Evolutionary conservation across 2,797 vertebrate genomes (phyloP), one percentile per base, ranked within the genome.

Genomic region (Xenops minutus): DNA sequence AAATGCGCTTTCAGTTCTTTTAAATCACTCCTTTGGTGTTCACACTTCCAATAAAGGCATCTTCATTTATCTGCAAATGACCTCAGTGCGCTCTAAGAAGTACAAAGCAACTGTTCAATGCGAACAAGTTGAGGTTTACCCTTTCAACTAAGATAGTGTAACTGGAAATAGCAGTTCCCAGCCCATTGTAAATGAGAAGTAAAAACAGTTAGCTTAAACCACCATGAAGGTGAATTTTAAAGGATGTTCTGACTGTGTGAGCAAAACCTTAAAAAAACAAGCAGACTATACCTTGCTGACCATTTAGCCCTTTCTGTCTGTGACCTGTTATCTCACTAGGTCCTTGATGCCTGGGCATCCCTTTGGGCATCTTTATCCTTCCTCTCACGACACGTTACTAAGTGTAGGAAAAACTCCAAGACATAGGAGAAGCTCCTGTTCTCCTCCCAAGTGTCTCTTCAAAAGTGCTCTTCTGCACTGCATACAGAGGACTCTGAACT

Each of bases 141-240:
- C 63, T 92, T 92, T 74, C 29, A 93, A 12, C 59, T 89, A n/a
- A 75, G 59, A 62, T 4, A 68, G 34, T 43, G 41, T 93, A 72
- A 83, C 73, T 93, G 85, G 58, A 95, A 94, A 75, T 64, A 83
- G 75, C 72, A 87, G 68, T 63, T 95, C 39, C 59, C 36, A 59
- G 32, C 71, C 59, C 22, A n/a, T 3, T 88, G 54, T 92, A 89
- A 93, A 77, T 34, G 39, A 85, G 87, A 95, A 89, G 20, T 71
- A 85, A 86, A 93, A 89, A 37, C 73, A 89, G 41, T 83, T 85
- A 83, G 41, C 46, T 91, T 79, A 92, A 89, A 79, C n/a, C 39
- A 52, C 74, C 13, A 1, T 76, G 71, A 89, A 93, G 78, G 87
- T 91, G 52, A 74, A 79, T 79, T 92, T 64, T 76, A 80, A 85